Conservation (phyloP, 2,113 vertebrate genomes). For the Pygoscelis adeliae region DNA sequence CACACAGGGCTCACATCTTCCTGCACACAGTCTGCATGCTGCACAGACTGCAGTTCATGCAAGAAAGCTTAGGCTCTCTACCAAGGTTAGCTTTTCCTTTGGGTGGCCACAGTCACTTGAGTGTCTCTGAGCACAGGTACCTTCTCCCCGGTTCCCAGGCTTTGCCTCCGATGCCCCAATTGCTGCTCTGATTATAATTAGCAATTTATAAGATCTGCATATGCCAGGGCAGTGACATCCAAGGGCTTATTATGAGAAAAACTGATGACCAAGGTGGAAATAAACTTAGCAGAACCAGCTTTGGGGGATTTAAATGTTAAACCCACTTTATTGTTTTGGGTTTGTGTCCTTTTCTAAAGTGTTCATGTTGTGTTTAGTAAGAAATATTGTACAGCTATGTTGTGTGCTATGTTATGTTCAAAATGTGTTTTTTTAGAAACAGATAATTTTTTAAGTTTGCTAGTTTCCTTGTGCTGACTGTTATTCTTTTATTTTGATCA, state of each 20-base stretch:
- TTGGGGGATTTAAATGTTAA: constrained; percentile 45
- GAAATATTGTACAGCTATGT: neutral
- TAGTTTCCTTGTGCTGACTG: neutral
- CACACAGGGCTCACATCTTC: neutral
- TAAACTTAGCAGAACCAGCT: constrained; percentile 1
- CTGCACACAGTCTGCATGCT: neutral
- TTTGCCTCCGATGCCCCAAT: neutral
- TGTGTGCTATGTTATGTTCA: neutral
- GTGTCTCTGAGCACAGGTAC: neutral
- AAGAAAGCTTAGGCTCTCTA: neutral
- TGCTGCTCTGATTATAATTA: neutral
- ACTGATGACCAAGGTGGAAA: neutral
- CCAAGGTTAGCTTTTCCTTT: neutral
- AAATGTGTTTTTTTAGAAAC: neutral
- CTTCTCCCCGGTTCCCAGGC: neutral
- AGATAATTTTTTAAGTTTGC: neutral
- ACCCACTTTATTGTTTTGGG: neutral
- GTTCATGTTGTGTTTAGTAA: neutral
- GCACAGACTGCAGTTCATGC: neutral
- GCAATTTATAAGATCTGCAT: neutral
- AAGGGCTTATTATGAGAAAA: neutral
- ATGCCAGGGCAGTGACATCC: neutral
- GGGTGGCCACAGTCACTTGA: neutral
- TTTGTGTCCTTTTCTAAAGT: neutral
- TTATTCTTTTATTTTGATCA: neutral